phyloP scores from a whole-genome alignment of 2,888 invertebrate genomes.

The Cantharis flavilabris region DNA sequence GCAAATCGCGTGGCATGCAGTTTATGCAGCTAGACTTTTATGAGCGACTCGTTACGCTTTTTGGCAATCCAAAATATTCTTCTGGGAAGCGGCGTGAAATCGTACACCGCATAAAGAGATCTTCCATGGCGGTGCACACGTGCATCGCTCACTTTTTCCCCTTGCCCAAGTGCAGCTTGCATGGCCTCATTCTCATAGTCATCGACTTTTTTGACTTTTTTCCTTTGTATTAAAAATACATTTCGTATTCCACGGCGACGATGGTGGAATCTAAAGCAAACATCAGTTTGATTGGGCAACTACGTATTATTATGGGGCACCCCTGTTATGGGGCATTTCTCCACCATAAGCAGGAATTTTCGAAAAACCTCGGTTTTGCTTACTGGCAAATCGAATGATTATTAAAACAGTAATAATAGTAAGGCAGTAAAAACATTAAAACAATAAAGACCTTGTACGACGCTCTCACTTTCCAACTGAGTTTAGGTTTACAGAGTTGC shows the following conservation, averaged over 20 bases:
- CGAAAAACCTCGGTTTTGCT: no score
- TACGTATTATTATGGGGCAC: no score
- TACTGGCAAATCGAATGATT: neutral
- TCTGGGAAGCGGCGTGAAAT: constrained; percentile 25
- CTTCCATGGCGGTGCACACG: constrained; percentile 16
- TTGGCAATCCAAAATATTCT: constrained; percentile 20
- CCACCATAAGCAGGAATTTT: no score
- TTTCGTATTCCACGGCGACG: neutral
- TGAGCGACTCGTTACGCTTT: constrained; percentile 17
- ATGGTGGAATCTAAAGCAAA: no score
- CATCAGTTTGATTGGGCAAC: no score
- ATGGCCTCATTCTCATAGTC: constrained; percentile 25
- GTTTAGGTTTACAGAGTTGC: constrained; percentile 25
- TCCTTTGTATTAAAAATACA: neutral
- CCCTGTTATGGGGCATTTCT: no score
- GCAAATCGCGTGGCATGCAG: neutral
- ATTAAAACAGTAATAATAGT: constrained; percentile 10
- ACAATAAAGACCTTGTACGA: constrained; percentile 27
- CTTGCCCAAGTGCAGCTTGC: neutral
- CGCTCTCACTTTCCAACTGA: constrained; percentile 39
- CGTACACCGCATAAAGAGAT: constrained; percentile 14
- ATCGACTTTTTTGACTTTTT: constrained; percentile 5
- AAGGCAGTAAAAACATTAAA: constrained; percentile 9
- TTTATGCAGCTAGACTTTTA: neutral
- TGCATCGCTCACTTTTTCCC: constrained; percentile 15